Evolutionary conservation across 2,797 vertebrate genomes (phyloP).

Genomic region (Glossophaga mutica): DNA sequence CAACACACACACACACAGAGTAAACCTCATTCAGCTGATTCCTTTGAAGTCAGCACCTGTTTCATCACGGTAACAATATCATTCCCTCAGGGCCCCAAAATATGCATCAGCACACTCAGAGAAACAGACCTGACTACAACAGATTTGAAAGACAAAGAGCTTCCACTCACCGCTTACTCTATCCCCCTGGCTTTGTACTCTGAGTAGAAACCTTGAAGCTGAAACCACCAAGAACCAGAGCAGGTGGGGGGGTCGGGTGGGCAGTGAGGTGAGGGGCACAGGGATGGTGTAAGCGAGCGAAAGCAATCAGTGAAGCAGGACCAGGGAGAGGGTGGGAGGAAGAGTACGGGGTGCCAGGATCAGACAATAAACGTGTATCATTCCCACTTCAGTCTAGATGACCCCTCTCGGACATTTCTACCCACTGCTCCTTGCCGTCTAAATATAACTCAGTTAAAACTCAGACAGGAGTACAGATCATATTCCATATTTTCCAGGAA

Average conservation of each 20-base stretch:
- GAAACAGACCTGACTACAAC: neutral
- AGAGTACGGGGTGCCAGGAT: fast-evolving
- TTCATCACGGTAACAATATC: neutral
- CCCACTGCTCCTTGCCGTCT: too few species aligned
- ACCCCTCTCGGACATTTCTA: neutral
- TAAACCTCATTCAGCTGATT: neutral
- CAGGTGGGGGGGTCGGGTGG: too few species aligned
- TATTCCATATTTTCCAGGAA: neutral
- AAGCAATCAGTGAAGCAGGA: neutral
- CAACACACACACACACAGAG: too few species aligned
- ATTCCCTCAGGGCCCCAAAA: neutral
- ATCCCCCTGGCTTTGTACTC: neutral
- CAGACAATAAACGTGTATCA: neutral
- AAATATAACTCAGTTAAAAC: neutral
- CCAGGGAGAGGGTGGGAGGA: neutral
- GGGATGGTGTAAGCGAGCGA: fast-evolving
- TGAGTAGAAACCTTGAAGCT: neutral
- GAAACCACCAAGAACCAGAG: neutral
- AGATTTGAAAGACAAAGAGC: neutral
- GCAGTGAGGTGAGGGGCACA: too few species aligned
- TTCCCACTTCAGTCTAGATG: neutral
- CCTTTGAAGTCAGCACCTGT: neutral
- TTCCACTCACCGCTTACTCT: neutral
- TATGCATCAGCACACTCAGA: too few species aligned
- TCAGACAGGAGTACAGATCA: neutral